Conservation (phyloP, 2,113 vertebrate species). For the Mus spicilegus region DNA sequence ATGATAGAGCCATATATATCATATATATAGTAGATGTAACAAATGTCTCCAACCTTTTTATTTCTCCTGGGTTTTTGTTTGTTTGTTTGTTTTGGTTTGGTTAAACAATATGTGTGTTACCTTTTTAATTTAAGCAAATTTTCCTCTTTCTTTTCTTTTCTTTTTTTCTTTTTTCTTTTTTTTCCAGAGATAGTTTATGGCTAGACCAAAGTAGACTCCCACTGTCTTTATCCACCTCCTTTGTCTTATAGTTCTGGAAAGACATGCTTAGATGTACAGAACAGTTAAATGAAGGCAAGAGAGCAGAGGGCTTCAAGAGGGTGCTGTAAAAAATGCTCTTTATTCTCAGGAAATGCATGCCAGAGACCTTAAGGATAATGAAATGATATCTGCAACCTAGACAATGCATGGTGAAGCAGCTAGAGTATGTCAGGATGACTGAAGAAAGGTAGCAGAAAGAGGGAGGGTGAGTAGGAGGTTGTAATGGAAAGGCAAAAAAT, state of each 20-base stretch:
- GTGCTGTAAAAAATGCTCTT: background rate
- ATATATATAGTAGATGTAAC: background rate
- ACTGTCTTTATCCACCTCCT: background rate
- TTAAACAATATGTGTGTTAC: background rate
- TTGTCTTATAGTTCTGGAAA: background rate
- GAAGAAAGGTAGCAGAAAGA: background rate
- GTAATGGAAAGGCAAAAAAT: background rate
- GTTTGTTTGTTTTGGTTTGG: too few species aligned
- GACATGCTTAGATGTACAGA: background rate
- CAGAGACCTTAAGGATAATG: background rate
- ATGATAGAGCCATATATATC: background rate
- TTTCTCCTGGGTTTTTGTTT: conserved; percentile 36
- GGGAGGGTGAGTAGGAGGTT: background rate
- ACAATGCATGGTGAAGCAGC: conserved; percentile 10
- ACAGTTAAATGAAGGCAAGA: background rate
- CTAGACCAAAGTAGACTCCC: background rate
- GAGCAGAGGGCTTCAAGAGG: background rate
- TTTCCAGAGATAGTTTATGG: background rate
- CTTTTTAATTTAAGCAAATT: conserved; percentile 36
- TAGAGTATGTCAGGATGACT: background rate
- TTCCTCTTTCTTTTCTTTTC: too few species aligned
- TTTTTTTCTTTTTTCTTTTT: background rate
- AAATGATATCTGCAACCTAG: background rate
- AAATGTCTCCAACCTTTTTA: conserved; percentile 28
- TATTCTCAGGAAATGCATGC: background rate